Evolutionary conservation across 2,888 invertebrate species (phyloP), one percentile per base, ranked within the genome.

Genomic region (Cotesia congregata): DNA sequence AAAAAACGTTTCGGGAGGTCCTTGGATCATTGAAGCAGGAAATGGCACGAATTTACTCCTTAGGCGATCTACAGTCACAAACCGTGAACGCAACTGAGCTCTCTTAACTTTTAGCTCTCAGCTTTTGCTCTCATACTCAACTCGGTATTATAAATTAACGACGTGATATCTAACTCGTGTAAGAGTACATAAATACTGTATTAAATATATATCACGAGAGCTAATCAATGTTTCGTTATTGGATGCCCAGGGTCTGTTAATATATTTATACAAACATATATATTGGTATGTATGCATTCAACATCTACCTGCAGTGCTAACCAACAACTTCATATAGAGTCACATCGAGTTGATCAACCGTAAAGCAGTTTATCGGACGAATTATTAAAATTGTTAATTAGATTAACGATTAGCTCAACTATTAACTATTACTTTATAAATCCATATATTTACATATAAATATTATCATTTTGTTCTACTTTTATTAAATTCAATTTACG

Each of bases 61-160:
- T 61, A 74, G 76, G 65, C 65, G 65, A 65, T 65, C 30, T 50
- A 50, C 50, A 50, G 50, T 50, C 65, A 65, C 20, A 65, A 65
- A 79, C 79, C 80, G 78, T 80, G 72, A 80, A 80, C 77, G 74
- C 76, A 74, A 50, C 50, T 50, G 50, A 50, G 50, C 50, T 50
- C 50, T 50, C 50, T 30, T 30, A 30, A 30, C 30, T 30, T 30
- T 30, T 30, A 30, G 50, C 12, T 50, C 50, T 30, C 30, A 75
- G 76, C 60, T 65, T 12, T 20, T 20, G n/a, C 9, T 74, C 61
- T 64, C 30, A 30, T 30, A 30, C 30, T 30, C 30, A 30, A 30
- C 30, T 30, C 71, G 71, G 77, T 79, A 80, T 80, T 79, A 80
- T 80, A 80, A 80, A 80, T 80, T 80, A 80, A 80, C 79, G 76